Percentiles rank a stretch among this genome's conserved stretches.
phyloP scores from a whole-genome alignment of 2,797 vertebrate species.

The Pseudocheirus occidentalis region DNA sequence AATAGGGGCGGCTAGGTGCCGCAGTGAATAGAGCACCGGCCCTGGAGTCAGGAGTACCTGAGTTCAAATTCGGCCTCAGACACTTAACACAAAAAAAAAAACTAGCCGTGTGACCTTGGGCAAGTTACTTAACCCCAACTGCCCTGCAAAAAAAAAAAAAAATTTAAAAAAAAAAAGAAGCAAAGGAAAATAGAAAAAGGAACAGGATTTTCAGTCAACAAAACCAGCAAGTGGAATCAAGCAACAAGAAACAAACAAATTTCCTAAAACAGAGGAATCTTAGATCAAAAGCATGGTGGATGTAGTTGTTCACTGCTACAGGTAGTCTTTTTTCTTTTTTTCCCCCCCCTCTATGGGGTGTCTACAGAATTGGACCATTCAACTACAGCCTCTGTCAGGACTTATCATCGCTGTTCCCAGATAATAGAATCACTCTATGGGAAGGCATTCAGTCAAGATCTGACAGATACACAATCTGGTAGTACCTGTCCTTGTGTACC shows the following conservation, averaged over 20 bases:
- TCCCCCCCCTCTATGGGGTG: background rate
- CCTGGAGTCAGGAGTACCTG: too few species aligned
- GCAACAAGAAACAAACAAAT: background rate
- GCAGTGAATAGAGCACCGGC: too few species aligned
- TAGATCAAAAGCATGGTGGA: background rate
- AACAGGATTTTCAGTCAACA: background rate
- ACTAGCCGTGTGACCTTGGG: too few species aligned
- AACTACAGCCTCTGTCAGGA: background rate
- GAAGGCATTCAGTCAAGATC: background rate
- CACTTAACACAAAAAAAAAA: too few species aligned
- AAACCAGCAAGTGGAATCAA: background rate
- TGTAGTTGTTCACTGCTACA: background rate
- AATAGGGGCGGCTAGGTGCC: too few species aligned
- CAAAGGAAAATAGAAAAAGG: background rate
- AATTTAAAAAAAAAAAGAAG: too few species aligned
- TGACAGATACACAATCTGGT: background rate
- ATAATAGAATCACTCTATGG: background rate
- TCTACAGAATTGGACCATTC: background rate
- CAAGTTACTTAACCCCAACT: too few species aligned
- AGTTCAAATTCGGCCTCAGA: too few species aligned
- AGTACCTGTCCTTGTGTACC: background rate
- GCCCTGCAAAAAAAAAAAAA: too few species aligned
- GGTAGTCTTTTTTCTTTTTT: background rate
- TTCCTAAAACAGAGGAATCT: background rate
- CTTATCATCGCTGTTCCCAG: background rate